phyloP scores from a whole-genome alignment of 2,888 invertebrate genomes.

The Chalcis sispes region DNA sequence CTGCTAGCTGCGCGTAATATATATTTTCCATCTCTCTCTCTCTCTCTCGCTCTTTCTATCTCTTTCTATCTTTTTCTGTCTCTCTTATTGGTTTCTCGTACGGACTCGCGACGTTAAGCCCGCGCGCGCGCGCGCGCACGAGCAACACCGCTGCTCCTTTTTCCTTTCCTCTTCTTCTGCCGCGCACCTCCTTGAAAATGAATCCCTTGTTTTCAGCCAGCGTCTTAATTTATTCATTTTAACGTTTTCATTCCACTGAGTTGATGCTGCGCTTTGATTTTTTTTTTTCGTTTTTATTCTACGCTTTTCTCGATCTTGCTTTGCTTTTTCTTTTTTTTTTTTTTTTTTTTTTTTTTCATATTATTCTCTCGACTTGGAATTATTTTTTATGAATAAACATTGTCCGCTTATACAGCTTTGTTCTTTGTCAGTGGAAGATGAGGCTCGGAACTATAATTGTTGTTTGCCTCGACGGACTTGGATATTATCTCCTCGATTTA shows the following conservation, averaged over 20 bases:
- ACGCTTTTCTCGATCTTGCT: neutral
- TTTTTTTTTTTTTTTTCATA: no score
- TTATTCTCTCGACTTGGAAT: no score
- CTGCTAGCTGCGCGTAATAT: conserved; percentile 54
- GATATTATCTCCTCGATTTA: no score
- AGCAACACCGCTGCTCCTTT: conserved; percentile 11
- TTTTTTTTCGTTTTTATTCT: no score
- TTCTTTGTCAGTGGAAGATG: no score
- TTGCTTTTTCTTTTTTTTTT: no score
- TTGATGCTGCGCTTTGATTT: neutral
- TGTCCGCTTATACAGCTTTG: no score
- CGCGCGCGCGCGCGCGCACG: neutral
- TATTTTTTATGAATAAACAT: no score
- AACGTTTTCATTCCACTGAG: no score
- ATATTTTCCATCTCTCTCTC: conserved; percentile 36
- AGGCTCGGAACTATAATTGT: no score
- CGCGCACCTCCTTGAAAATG: conserved; percentile 41
- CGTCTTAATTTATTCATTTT: conserved; percentile 45
- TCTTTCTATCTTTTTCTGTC: conserved; percentile 37
- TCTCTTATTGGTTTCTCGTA: conserved; percentile 22
- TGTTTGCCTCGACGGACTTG: no score
- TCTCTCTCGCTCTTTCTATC: conserved; percentile 37
- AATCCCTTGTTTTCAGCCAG: conserved; percentile 36
- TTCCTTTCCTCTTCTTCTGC: conserved; percentile 30
- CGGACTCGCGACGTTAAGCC: conserved; percentile 21